A percentile compares a stretch with the other conserved stretches of the same genome.
phyloP scores from a whole-genome alignment of 1,140 invertebrate genomes.

The Lasaia peninsularis region DNA sequence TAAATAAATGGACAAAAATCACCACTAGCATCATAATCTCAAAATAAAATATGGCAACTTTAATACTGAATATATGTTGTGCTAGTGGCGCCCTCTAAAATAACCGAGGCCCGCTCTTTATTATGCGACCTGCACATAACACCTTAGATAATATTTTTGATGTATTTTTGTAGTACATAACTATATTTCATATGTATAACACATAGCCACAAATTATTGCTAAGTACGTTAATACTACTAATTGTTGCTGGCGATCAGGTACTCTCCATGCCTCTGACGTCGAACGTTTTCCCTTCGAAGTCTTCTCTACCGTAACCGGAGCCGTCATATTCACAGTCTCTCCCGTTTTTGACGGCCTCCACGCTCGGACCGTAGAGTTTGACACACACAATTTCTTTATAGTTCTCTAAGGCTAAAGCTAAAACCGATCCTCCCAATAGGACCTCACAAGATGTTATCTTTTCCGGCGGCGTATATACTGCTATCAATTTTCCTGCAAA shows the following conservation, averaged over 20 bases:
- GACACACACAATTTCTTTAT: constrained; percentile 81
- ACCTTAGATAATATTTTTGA: constrained; percentile 17
- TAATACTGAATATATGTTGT: neutral
- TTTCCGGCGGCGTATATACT: constrained; percentile 86
- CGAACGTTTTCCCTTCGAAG: constrained; percentile 73
- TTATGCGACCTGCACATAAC: constrained; percentile 30
- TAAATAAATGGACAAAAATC: neutral
- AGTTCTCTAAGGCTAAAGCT: constrained; percentile 82
- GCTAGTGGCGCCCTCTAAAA: constrained; percentile 15
- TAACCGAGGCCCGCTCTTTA: constrained; percentile 25
- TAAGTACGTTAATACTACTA: constrained; percentile 17
- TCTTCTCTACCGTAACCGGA: constrained; percentile 69
- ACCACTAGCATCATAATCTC: neutral
- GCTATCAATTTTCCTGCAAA: constrained; percentile 84
- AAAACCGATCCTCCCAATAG: constrained; percentile 84
- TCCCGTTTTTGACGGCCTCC: constrained; percentile 46
- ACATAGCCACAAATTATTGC: constrained; percentile 32
- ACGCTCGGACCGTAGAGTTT: constrained; percentile 76
- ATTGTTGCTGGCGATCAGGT: constrained; percentile 29
- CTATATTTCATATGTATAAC: constrained; percentile 18
- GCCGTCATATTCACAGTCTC: constrained; percentile 54
- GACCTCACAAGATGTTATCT: constrained; percentile 87
- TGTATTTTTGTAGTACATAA: constrained; percentile 4
- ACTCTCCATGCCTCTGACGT: constrained; percentile 66
- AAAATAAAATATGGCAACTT: neutral